Base-by-base conservation (phyloP, 2,797 vertebrate genomes). In the Champsocephalus gunnari region DNA sequence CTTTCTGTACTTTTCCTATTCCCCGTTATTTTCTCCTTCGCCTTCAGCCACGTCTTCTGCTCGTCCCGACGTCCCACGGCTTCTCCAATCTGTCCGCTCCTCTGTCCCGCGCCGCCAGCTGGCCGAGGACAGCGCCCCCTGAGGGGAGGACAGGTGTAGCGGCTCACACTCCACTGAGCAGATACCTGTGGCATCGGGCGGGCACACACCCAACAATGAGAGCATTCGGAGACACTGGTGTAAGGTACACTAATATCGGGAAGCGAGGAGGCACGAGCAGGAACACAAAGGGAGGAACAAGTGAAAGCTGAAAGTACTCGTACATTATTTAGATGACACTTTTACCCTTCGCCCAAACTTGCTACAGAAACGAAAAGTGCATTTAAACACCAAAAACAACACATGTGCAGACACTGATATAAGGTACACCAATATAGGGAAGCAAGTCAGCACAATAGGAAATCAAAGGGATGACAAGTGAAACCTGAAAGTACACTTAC, bases 81-180 rank as follows among this genome's bases (percentile, higher is more conserved):
- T 88, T 80, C 68, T 47, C 88, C 93, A 92, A 93, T 94, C 93
- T 94, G 93, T 93, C 91, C 91, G 24, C 58, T 85, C 71, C 88
- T 80, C 84, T 82, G 88, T 87, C 87, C 89, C 53, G 54, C 67
- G 73, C 56, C 91, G 93, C 93, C 93, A 93, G 90, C 91, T 94
- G 93, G 93, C 92, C 73, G 8, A 0, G 24, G 72, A 81, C 84
- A 89, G 90, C 76, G 87, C 90, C 89, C 92, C 93, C 92, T 5
- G 88, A 92, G 87, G 90, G 82, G 89, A 87, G 81, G 72, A 90
- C 93, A 94, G 93, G 93, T 94, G 93, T 92, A 91, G 84, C 78
- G 71, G 69, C 79, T 59, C 70, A 93, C 93, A 92, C 87, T 91
- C 86, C 88, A 89, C 86, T 92, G 91, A 91, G 87, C 89, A 32